Conservation (phyloP, 2,113 vertebrate genomes). For the Epinephelus cyanopodus region DNA sequence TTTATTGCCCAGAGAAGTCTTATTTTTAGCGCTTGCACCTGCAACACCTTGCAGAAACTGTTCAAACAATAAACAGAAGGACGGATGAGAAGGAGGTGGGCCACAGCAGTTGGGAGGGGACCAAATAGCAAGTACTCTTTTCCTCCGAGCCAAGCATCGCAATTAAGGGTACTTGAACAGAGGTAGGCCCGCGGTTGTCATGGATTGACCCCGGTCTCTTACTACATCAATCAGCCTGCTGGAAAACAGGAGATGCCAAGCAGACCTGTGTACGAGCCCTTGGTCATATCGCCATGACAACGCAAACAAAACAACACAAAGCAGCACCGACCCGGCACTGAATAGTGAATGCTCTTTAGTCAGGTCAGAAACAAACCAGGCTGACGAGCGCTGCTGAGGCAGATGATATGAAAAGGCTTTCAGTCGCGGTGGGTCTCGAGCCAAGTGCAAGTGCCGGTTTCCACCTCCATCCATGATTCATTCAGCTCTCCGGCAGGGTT, state of each 20-base stretch:
- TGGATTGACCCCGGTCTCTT: constrained; percentile 66
- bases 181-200: constrained; percentile 64
- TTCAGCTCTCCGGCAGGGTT: neutral
- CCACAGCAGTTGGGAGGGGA: neutral
- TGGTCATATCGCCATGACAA: constrained; percentile 74
- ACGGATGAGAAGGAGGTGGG: neutral
- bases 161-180: constrained; percentile 63
- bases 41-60: constrained; percentile 24
- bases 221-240: constrained; percentile 58
- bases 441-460: constrained; percentile 35
- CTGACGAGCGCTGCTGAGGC: constrained; percentile 33
- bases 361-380: constrained; percentile 56
- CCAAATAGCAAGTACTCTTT: constrained; percentile 40
- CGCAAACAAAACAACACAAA: constrained; percentile 81
- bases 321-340: constrained; percentile 41
- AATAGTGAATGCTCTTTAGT: constrained; percentile 66
- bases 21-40: neutral
- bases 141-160: constrained; percentile 60
- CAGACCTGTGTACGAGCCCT: constrained; percentile 53
- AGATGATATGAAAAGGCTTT: constrained; percentile 53
- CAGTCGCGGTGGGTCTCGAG: constrained; percentile 1
- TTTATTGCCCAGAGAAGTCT: neutral
- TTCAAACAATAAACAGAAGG: constrained; percentile 1
- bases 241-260: constrained; percentile 64
- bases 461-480: constrained; percentile 24